A percentile compares a stretch with the other conserved stretches of the same genome.
phyloP scores from a whole-genome alignment of 2,888 invertebrate genomes.

The Spisula subtruncata region DNA sequence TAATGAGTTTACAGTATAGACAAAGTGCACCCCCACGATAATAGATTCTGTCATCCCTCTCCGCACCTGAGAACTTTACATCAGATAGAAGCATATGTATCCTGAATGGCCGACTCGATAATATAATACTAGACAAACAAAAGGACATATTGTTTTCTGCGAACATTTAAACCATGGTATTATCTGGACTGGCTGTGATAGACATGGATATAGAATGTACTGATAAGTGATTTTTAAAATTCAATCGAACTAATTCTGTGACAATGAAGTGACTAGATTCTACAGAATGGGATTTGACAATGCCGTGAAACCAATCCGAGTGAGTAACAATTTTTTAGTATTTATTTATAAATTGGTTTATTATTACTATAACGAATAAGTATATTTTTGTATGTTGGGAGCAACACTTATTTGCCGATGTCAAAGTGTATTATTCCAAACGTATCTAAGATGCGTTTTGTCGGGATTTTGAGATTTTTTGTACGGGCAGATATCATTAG shows the following conservation, averaged over 20 bases:
- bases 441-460: too few species aligned
- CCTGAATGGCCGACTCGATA: neutral
- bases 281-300: slow-evolving; percentile 28
- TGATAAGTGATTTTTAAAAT: neutral
- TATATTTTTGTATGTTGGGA: too few species aligned
- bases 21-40: neutral
- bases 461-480: too few species aligned
- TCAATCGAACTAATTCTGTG: neutral
- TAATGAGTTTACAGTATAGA: too few species aligned
- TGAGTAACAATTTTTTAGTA: neutral
- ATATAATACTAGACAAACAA: neutral
- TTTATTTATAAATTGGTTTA: too few species aligned
- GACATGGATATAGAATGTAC: neutral
- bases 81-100: neutral
- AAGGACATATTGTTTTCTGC: neutral
- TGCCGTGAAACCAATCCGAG: slow-evolving; percentile 30
- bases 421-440: too few species aligned
- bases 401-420: too few species aligned
- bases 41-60: neutral
- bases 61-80: slow-evolving; percentile 5
- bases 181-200: neutral
- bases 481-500: too few species aligned
- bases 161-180: neutral
- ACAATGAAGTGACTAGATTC: neutral
- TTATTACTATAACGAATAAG: too few species aligned